A percentile compares a stretch with the other conserved stretches of the same genome.
phyloP scores from a whole-genome alignment of 2,113 vertebrate species.

The Eulacestoma nigropectus region DNA sequence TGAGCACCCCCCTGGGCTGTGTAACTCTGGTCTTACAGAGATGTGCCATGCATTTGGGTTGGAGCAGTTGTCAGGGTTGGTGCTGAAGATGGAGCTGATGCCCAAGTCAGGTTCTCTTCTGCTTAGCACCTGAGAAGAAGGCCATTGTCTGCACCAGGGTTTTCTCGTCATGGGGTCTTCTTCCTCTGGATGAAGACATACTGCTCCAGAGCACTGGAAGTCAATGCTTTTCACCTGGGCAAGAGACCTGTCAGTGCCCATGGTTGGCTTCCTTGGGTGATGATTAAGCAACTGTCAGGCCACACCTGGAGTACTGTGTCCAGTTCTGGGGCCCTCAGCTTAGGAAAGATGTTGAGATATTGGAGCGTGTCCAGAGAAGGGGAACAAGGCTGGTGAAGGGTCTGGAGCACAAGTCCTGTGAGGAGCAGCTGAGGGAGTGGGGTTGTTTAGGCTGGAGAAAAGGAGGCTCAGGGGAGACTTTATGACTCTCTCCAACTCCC shows the following conservation, averaged over 20 bases:
- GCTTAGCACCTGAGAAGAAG: background rate
- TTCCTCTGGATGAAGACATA: background rate
- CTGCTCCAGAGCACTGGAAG: background rate
- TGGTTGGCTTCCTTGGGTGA: background rate
- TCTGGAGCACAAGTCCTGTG: background rate
- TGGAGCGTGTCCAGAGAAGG: background rate
- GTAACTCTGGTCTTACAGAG: rapidly evolving
- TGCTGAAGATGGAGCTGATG: background rate
- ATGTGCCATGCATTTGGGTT: rapidly evolving
- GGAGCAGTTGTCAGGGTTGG: background rate
- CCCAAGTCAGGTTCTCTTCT: background rate
- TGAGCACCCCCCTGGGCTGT: rapidly evolving
- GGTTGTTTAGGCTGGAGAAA: background rate
- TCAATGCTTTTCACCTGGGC: background rate
- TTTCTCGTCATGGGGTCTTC: background rate
- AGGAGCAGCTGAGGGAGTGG: background rate
- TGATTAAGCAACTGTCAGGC: background rate
- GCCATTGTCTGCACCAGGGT: background rate
- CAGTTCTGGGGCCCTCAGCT: background rate
- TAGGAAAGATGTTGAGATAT: background rate
- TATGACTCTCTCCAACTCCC: too few species aligned
- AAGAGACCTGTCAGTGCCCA: background rate
- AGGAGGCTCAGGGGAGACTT: background rate
- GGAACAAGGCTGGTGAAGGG: background rate
- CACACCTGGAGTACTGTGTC: background rate